phyloP scores from a whole-genome alignment of 1,140 invertebrate species.

The Diabrotica virgifera region DNA sequence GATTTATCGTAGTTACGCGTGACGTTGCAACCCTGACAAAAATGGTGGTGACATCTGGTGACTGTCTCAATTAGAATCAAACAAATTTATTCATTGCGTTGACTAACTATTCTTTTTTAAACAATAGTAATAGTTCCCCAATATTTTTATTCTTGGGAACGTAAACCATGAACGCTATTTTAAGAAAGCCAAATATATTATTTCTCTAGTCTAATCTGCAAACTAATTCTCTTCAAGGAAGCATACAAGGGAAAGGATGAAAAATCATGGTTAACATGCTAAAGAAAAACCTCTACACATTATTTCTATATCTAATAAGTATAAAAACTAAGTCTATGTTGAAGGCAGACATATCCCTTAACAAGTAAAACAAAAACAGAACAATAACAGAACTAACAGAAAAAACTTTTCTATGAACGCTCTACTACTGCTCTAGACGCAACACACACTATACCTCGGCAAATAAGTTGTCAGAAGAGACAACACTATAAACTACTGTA shows the following conservation, averaged over 20 bases:
- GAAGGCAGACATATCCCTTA: conserved; percentile 28
- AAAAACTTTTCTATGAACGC: conserved; percentile 20
- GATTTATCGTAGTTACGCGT: too few relatives aligned
- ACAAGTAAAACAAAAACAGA: conserved; percentile 20
- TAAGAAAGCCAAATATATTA: not conserved
- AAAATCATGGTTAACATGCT: conserved; percentile 9
- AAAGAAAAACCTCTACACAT: conserved; percentile 30
- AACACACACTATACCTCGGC: conserved; percentile 47
- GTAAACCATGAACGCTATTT: not conserved
- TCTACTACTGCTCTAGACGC: conserved; percentile 35
- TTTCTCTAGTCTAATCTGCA: not conserved
- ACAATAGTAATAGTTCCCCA: too few relatives aligned
- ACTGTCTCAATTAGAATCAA: too few relatives aligned
- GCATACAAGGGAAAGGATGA: conserved; percentile 25
- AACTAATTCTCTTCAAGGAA: conserved; percentile 22
- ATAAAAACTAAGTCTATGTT: conserved; percentile 23
- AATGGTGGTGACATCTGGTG: too few relatives aligned
- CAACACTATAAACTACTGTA: conserved; percentile 15
- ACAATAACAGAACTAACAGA: conserved; percentile 12
- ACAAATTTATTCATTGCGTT: too few relatives aligned
- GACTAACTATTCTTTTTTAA: too few relatives aligned
- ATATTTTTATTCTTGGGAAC: too few relatives aligned
- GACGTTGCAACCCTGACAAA: too few relatives aligned
- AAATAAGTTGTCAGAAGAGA: conserved; percentile 24
- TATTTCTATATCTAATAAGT: conserved; percentile 23